These are phyloP conservation scores for Pangasianodon gigas DNA, from an alignment of 2,113 vertebrate species.

Conservation along the genomic window DNA sequence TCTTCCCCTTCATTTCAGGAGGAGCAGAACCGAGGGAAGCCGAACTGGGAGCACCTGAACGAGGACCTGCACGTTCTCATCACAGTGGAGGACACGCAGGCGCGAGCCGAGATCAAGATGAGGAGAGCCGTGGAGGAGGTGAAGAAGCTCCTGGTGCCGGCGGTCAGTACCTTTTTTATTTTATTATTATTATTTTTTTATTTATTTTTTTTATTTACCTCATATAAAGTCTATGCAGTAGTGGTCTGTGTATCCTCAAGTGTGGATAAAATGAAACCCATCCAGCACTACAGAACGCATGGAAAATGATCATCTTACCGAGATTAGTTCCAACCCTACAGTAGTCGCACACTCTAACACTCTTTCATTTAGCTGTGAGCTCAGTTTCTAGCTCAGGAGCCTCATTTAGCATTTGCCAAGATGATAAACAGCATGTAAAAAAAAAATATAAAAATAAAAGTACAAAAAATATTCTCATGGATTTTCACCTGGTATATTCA, in stretches of 20 bases:
- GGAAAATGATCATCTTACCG: neutral
- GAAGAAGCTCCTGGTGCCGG: conserved; percentile 83
- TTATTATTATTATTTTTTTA: neutral
- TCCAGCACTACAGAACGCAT: neutral
- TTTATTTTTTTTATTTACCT: neutral
- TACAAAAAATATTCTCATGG: neutral
- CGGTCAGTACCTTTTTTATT: conserved; percentile 67
- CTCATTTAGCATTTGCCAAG: neutral
- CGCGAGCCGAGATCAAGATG: conserved; percentile 80
- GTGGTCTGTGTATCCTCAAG: neutral
- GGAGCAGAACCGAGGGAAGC: conserved; percentile 83
- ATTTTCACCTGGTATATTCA: neutral
- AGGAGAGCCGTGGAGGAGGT: conserved; percentile 81
- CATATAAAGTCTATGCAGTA: neutral
- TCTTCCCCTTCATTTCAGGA: conserved; percentile 63
- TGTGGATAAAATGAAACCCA: neutral
- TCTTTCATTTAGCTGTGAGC: neutral
- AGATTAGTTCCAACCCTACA: neutral
- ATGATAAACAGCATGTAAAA: neutral
- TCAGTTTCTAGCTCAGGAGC: neutral
- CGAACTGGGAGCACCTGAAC: conserved; percentile 83
- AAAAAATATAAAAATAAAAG: neutral
- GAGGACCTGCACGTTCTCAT: conserved; percentile 82
- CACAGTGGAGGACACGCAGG: conserved; percentile 81
- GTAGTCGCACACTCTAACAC: neutral